Conservation (phyloP, 2,797 vertebrate genomes). For the Gallirallus australis region DNA sequence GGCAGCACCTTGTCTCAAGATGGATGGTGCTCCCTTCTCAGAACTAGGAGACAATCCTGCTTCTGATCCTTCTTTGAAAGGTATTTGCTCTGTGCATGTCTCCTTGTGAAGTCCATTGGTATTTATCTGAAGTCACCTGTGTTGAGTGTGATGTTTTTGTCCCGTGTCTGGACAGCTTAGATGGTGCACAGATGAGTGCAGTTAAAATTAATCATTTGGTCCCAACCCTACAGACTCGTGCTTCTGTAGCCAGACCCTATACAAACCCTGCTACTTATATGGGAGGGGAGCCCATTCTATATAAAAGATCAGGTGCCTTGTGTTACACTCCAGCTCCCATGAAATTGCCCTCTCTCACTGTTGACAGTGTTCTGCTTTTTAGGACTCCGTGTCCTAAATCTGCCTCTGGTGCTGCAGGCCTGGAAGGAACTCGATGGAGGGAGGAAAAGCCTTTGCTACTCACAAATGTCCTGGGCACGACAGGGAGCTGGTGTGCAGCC, state of each 20-base stretch:
- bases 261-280: neutral
- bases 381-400: neutral
- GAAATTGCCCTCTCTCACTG: neutral
- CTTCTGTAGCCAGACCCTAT: neutral
- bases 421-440: neutral
- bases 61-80: too few species aligned
- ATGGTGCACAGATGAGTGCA: neutral
- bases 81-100: neutral
- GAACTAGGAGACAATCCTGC: neutral
- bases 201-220: neutral
- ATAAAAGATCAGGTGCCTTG: neutral
- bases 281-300: neutral
- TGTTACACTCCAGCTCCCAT: neutral
- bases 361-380: neutral
- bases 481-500: neutral
- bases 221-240: neutral
- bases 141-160: neutral
- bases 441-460: neutral
- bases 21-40: neutral
- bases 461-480: neutral
- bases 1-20: accelerated
- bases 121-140: neutral
- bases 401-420: neutral
- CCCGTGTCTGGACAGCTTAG: neutral
- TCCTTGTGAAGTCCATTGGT: neutral